Evolutionary conservation across 2,113 vertebrate species (phyloP).

Genomic region (Phaetusa simplex): DNA sequence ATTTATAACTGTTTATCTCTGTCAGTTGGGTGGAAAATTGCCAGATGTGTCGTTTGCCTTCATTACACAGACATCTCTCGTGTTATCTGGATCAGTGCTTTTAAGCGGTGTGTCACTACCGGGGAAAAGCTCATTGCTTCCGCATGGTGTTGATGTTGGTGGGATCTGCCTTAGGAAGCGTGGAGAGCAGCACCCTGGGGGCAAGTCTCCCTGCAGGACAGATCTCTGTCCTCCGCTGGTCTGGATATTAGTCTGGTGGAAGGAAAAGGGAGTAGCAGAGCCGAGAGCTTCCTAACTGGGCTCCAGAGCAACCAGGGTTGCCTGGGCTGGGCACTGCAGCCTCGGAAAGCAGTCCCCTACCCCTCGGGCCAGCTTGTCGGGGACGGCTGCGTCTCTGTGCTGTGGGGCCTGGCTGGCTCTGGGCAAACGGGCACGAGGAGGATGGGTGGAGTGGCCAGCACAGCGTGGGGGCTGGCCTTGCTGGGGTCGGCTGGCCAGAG

Average conservation of each 20-base stretch:
- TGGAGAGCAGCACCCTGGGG: background rate
- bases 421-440: rapidly evolving
- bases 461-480: background rate
- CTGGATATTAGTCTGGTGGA: background rate
- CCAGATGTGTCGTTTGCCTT: constrained; percentile 14
- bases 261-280: background rate
- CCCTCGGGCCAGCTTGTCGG: rapidly evolving
- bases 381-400: background rate
- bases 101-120: background rate
- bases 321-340: background rate
- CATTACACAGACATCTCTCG: background rate
- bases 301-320: background rate
- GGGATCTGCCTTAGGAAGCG: background rate
- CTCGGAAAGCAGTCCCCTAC: background rate
- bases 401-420: rapidly evolving
- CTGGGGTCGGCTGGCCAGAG: background rate
- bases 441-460: background rate
- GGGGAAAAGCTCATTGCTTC: background rate
- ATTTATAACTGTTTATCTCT: constrained; percentile 44
- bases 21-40: constrained; percentile 35
- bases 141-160: rapidly evolving
- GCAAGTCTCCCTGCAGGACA: rapidly evolving
- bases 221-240: background rate
- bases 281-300: background rate
- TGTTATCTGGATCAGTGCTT: background rate